phyloP scores from a whole-genome alignment of 2,113 vertebrate genomes.

The Daubentonia madagascariensis region DNA sequence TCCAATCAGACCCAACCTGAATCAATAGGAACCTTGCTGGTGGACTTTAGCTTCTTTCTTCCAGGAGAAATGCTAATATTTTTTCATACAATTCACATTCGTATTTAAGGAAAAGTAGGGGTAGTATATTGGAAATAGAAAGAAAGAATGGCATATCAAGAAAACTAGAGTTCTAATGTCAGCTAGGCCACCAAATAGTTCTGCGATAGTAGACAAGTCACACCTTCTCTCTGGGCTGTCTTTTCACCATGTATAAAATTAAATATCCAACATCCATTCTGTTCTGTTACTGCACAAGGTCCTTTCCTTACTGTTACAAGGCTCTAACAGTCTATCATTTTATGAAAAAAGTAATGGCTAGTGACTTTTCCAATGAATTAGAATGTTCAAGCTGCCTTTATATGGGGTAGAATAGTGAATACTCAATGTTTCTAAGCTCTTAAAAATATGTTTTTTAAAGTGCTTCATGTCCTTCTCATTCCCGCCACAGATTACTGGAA shows the following conservation, averaged over 20 bases:
- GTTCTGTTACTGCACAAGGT: not conserved
- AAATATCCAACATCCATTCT: not conserved
- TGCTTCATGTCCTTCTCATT: not conserved
- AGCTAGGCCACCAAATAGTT: not conserved
- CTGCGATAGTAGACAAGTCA: not conserved
- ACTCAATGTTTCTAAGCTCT: not conserved
- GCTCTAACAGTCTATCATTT: not conserved
- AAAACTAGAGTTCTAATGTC: not conserved
- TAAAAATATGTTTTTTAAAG: not conserved
- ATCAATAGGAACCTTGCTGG: not conserved
- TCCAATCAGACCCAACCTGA: not conserved
- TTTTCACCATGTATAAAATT: not conserved
- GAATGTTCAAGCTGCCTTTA: not conserved
- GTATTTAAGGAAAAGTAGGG: not conserved
- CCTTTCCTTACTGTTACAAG: not conserved
- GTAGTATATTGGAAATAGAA: not conserved
- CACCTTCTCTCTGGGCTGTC: not conserved
- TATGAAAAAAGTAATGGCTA: not conserved
- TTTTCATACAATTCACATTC: not conserved
- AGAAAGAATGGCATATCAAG: not conserved
- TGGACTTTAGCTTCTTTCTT: constrained; percentile 40
- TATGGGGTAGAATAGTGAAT: not conserved
- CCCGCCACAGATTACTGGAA: not conserved
- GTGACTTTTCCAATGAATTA: not conserved
- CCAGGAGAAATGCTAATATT: not conserved